phyloP scores from a whole-genome alignment of 2,113 vertebrate genomes.

The Chinchilla lanigera region DNA sequence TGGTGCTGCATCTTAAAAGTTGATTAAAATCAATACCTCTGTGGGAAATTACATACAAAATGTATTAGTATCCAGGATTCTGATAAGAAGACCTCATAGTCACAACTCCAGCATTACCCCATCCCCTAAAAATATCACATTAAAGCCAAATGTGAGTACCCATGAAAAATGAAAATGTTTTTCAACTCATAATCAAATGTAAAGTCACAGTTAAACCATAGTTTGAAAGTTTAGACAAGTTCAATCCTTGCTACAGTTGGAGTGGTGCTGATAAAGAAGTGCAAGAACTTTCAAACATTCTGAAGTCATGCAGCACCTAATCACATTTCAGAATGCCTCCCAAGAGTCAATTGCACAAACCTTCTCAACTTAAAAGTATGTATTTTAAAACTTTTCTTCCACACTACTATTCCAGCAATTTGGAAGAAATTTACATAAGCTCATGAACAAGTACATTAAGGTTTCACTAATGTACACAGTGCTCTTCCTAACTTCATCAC shows the following conservation, averaged over 20 bases:
- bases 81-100: constrained; percentile 38
- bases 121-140: not conserved
- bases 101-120: not conserved
- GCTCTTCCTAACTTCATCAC: not conserved
- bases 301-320: not conserved
- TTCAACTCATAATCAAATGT: constrained; percentile 34
- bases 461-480: not conserved
- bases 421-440: not conserved
- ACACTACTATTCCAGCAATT: not conserved
- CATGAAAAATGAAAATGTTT: not conserved
- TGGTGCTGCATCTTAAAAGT: constrained; percentile 66
- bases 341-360: not conserved
- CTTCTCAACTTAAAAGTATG: not conserved
- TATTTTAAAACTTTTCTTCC: not conserved
- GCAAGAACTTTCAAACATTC: constrained; percentile 32
- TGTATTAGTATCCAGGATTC: constrained; percentile 43
- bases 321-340: not conserved
- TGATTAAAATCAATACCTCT: constrained; percentile 75
- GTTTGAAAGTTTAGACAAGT: not conserved
- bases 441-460: not conserved
- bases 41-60: constrained; percentile 69
- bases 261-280: not conserved
- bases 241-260: not conserved
- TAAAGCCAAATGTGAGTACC: constrained; percentile 28
- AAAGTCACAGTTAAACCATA: constrained; percentile 24